Percentiles rank a stretch among this genome's conserved stretches.
Conservation (phyloP, 2,888 invertebrate genomes). For the Troilus luridus region DNA sequence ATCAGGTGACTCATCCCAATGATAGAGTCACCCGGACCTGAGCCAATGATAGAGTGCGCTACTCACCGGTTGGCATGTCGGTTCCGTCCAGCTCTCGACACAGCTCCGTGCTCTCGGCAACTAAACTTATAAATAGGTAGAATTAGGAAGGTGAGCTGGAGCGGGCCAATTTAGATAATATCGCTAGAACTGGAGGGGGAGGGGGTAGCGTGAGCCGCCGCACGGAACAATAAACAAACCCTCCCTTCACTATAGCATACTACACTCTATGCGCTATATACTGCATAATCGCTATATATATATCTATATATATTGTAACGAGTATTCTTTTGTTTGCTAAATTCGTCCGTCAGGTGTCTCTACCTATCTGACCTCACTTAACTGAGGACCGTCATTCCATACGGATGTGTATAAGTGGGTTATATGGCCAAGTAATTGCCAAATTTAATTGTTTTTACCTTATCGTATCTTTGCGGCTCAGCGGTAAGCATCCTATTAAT, state of each 20-base stretch:
- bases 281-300: background rate
- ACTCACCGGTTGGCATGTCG: conserved; percentile 6
- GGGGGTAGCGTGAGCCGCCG: conserved; percentile 43
- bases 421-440: no score
- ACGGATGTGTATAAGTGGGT: no score
- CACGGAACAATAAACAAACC: conserved; percentile 57
- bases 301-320: no score
- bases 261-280: background rate
- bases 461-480: no score
- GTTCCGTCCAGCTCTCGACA: conserved; percentile 30
- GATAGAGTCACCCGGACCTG: no score
- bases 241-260: background rate
- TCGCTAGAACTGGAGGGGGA: conserved; percentile 31
- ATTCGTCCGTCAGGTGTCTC: no score
- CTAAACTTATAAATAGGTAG: conserved; percentile 64
- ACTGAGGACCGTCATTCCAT: no score
- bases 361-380: no score
- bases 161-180: conserved; percentile 64
- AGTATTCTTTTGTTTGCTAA: no score
- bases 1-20: no score
- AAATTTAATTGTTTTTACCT: no score
- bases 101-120: conserved; percentile 58
- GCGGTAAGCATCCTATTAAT: no score
- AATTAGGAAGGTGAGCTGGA: conserved; percentile 61
- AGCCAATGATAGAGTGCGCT: background rate